Evolutionary conservation across 1,140 invertebrate species (phyloP).

Genomic region (Panagrolaimus sp.): DNA sequence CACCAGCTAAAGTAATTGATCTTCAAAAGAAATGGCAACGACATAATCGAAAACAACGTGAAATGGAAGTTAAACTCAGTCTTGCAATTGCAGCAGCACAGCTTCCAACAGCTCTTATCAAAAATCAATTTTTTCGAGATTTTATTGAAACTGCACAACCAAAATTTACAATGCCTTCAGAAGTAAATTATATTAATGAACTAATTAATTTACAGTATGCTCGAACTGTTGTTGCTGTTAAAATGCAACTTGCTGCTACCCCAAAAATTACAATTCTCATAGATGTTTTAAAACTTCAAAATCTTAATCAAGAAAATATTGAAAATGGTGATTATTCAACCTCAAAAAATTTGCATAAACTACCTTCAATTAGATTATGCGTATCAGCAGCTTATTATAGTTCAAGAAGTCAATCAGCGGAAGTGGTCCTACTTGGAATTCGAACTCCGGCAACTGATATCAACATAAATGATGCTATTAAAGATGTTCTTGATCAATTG

Average conservation of each 20-base stretch:
- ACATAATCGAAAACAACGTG: slow-evolving; percentile 37
- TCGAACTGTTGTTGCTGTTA: slow-evolving; percentile 12
- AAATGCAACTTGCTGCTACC: slow-evolving; percentile 19
- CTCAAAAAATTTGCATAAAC: background rate
- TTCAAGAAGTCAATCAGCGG: slow-evolving; percentile 17
- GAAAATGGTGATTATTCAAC: background rate
- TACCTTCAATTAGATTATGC: background rate
- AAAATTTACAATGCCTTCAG: slow-evolving; percentile 44
- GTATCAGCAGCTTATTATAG: slow-evolving; percentile 33
- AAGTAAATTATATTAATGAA: slow-evolving; percentile 28
- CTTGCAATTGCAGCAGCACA: slow-evolving; percentile 39
- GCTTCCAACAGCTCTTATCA: slow-evolving; percentile 26
- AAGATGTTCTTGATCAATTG: slow-evolving; percentile 20
- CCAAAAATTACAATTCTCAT: slow-evolving; percentile 28
- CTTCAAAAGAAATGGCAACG: slow-evolving; percentile 28
- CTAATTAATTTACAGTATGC: slow-evolving; percentile 21
- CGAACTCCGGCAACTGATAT: slow-evolving; percentile 15
- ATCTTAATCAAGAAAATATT: background rate
- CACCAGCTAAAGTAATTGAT: background rate
- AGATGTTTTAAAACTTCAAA: slow-evolving; percentile 31
- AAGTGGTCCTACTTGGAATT: slow-evolving; percentile 35
- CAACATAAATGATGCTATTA: slow-evolving; percentile 21
- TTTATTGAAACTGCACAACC: slow-evolving; percentile 45
- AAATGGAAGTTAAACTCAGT: slow-evolving; percentile 34
- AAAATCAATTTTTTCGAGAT: slow-evolving; percentile 44